Conservation (phyloP, 2,888 invertebrate species). For the Leptinotarsa haldemani region DNA sequence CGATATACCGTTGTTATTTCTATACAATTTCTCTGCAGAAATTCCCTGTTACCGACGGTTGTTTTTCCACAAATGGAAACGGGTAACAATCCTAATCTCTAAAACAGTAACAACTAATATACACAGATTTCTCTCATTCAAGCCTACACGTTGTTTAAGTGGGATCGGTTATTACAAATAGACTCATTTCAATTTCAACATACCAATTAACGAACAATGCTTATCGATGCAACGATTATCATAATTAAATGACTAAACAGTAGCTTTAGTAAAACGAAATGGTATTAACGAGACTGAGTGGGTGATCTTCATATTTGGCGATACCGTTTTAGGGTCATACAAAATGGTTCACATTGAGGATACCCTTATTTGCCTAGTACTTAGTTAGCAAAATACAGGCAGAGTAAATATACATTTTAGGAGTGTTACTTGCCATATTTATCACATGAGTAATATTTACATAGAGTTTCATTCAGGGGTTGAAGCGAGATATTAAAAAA, state of each 20-base stretch:
- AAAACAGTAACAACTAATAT: background rate
- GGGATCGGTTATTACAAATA: slow-evolving; percentile 18
- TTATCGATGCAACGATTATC: slow-evolving; percentile 3
- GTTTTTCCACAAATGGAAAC: background rate
- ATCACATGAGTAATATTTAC: too few relatives aligned
- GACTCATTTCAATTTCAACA: slow-evolving; percentile 11
- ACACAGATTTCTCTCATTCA: background rate
- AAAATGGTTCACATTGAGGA: background rate
- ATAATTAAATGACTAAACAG: slow-evolving; percentile 11
- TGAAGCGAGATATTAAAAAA: too few relatives aligned
- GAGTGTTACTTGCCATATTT: too few relatives aligned
- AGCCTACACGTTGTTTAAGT: slow-evolving; percentile 2
- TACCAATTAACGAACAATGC: slow-evolving; percentile 18
- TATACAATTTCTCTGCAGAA: background rate
- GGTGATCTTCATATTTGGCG: background rate
- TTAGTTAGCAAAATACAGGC: too few relatives aligned
- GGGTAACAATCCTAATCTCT: background rate
- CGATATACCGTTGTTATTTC: too few relatives aligned
- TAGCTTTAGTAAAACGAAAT: background rate
- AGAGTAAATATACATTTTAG: too few relatives aligned
- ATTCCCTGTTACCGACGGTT: background rate
- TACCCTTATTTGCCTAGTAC: too few relatives aligned
- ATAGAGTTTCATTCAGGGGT: too few relatives aligned
- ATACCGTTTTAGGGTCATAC: background rate
- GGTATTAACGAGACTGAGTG: background rate